phyloP scores from a whole-genome alignment of 2,113 vertebrate species.

The Phrynosoma blainvillii region DNA sequence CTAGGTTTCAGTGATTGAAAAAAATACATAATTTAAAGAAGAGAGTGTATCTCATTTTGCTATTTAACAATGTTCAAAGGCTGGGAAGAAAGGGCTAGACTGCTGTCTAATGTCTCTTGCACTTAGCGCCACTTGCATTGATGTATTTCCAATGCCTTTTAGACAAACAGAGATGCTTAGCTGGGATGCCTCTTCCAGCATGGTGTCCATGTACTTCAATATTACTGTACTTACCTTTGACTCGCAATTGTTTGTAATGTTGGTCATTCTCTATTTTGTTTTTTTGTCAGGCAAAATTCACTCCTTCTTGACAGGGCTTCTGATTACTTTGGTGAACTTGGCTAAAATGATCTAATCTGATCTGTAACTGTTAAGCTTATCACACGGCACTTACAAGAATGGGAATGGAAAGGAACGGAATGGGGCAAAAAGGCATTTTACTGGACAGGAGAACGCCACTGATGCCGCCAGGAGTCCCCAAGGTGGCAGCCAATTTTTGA shows the following conservation, averaged over 20 bases:
- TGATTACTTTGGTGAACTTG: no score
- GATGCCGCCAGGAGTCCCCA: no score
- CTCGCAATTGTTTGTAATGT: neutral
- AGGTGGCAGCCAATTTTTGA: no score
- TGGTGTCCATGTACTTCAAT: neutral
- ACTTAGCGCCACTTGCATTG: neutral
- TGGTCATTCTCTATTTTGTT: neutral
- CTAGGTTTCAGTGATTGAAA: neutral
- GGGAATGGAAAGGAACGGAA: no score
- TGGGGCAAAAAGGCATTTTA: no score
- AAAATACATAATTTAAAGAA: slow-evolving; percentile 1
- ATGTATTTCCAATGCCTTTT: neutral
- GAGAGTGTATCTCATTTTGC: neutral
- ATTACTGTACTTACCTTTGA: neutral
- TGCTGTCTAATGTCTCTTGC: neutral
- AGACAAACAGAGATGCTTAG: neutral
- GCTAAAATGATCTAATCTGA: no score
- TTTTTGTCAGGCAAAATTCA: neutral
- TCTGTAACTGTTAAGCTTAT: no score
- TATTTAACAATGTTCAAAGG: slow-evolving; percentile 10
- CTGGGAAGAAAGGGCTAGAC: neutral
- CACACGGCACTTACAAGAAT: no score
- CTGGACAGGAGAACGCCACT: no score
- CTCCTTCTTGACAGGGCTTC: neutral
- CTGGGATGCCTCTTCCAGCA: neutral